A percentile compares a stretch with the other conserved stretches of the same genome.
Evolutionary conservation across 2,797 vertebrate genomes (phyloP).

Genomic region (Micrastur ruficollis): DNA sequence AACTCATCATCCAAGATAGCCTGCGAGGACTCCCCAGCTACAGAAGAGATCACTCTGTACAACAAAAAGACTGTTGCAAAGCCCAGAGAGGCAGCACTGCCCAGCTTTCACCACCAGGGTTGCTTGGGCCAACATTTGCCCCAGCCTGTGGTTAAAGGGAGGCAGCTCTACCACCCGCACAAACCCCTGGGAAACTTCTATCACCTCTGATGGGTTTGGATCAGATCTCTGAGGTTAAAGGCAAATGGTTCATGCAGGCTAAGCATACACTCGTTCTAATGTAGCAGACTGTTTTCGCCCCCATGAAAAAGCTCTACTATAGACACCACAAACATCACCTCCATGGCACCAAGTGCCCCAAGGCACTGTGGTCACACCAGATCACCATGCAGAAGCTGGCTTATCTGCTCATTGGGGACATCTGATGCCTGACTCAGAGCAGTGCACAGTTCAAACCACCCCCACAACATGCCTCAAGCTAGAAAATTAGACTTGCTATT

Average conservation of each 20-base stretch:
- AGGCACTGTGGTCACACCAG: neutral
- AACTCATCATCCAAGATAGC: neutral
- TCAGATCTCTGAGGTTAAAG: neutral
- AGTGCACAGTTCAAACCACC: neutral
- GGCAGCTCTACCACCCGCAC: neutral
- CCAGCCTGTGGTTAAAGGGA: neutral
- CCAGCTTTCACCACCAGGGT: neutral
- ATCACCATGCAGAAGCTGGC: neutral
- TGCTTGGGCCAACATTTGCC: neutral
- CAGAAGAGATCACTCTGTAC: neutral
- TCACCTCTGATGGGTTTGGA: neutral
- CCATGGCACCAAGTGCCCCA: fast-evolving
- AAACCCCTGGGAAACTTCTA: neutral
- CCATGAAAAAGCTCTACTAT: neutral
- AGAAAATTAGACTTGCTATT: neutral
- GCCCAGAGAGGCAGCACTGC: neutral
- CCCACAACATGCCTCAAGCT: neutral
- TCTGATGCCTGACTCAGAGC: neutral
- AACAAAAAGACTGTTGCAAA: neutral
- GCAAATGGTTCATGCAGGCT: neutral
- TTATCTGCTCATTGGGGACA: neutral
- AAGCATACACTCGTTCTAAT: neutral
- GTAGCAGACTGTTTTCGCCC: neutral
- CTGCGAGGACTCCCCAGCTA: neutral
- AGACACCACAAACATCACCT: neutral